Evolutionary conservation across 2,888 invertebrate species (phyloP), one percentile per base, ranked within the genome.

Genomic region (Sphinx pinastri): DNA sequence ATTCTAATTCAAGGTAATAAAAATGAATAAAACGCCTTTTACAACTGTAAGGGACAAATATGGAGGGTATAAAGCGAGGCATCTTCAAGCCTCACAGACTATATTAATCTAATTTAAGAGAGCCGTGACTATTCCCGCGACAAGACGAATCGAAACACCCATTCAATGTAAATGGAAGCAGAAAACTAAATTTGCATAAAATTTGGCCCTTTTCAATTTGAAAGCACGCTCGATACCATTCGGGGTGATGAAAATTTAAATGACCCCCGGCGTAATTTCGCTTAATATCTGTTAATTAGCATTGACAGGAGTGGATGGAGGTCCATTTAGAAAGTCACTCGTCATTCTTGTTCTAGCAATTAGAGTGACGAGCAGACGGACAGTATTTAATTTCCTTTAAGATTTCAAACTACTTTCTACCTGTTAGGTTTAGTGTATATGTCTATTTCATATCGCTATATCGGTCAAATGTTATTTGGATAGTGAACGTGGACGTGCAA

Each of bases 181-280:
- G 71, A 72, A 74, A 77, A 77, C 74, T 74, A 76, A 81, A 85
- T 82, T 81, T 78, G 77, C 78, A 81, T 82, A 76, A 75, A 75
- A 81, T 80, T 77, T 74, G 75, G 81, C 83, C 83, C 82, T 81
- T 83, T 80, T 77, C 74, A 77, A 74, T 70, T 74, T 76, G 69
- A 79, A 80, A 80, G 75, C 76, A 73, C 71, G 72, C 54, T 69
- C 68, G 60, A 76, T 78, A 77, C 72, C 69, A 71, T 75, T 74
- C 74, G 79, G 80, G 70, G 71, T 81, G 83, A 83, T 81, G 79
- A 81, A 80, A 84, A 85, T 82, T 84, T 84, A 83, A 84, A 83
- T 78, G 79, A 74, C 71, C 70, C 74, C 71, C 63, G 73, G 74
- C 76, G 79, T 83, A 81, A 84, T 86, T 87, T 87, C 71, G 78